These are phyloP conservation scores for Ophiothrix spiculata DNA, from an alignment of 35 echinoderm and acorn worm species.

Conservation along the genomic window DNA sequence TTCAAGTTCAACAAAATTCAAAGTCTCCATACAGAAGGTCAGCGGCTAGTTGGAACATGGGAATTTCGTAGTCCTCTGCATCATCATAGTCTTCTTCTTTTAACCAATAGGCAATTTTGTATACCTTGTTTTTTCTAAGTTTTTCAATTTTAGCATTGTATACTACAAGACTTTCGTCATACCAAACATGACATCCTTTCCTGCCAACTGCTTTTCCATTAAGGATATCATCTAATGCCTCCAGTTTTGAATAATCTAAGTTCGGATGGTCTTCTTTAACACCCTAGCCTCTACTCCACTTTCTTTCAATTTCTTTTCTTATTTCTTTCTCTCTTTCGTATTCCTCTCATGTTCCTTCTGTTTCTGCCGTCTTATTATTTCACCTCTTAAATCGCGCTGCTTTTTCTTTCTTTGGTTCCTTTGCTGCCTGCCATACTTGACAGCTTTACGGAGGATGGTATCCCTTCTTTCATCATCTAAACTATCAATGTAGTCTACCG, in stretches of 20 bases:
- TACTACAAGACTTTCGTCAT: background rate
- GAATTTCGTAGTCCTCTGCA: background rate
- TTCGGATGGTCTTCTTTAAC: background rate
- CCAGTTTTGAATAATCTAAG: background rate
- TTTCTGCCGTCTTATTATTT: background rate
- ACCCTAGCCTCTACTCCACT: background rate
- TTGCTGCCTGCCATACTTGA: background rate
- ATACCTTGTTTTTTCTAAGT: background rate
- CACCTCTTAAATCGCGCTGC: background rate
- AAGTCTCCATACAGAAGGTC: background rate
- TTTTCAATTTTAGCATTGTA: constrained; percentile 19
- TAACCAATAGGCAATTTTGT: background rate
- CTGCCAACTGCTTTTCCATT: background rate
- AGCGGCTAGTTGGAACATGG: background rate
- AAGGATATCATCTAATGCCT: background rate
- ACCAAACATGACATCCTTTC: background rate
- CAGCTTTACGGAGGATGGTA: background rate
- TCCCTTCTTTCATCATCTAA: background rate
- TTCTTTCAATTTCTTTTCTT: constrained; percentile 2
- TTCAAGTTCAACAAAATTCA: background rate
- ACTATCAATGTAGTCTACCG: constrained; percentile 17
- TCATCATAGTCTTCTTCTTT: background rate
- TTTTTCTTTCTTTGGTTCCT: background rate
- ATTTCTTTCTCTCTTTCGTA: background rate
- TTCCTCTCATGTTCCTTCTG: constrained; percentile 6